Evolutionary conservation across 2,888 invertebrate species (phyloP), one percentile per base, ranked within the genome.

Genomic region (Eurytoma californica): DNA sequence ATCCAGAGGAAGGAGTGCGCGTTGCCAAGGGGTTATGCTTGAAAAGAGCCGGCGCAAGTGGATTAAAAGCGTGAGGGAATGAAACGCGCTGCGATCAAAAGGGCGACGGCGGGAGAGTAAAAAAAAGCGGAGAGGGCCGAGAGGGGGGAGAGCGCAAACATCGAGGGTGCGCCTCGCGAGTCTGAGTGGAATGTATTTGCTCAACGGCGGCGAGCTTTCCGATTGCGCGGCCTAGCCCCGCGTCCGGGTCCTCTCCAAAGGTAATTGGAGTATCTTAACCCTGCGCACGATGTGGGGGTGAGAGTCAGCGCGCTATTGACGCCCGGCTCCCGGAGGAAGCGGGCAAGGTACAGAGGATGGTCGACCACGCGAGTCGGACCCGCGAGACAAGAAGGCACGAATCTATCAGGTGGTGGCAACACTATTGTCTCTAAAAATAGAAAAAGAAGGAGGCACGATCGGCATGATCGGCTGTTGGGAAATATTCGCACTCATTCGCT

Each of bases 241-340:
- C 18, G 39, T 47, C 70, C 67, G 74, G 61, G 69, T 12, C 18
- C 72, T 65, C 77, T 82, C 61, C 53, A 81, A 82, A 82, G 77
- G 79, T 80, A 76, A 81, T 83, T 83, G 75, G 78, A 84, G 84
- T 82, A 74, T 74, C 80, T 76, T 79, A 78, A 68, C 68, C 55
- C 30, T 57, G 68, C 39, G 67, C 49, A 49, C 58, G 61, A 61
- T 7, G 12, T 16, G 28, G 24, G 47, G 16, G 66, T 49, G 24
- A 24, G 24, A 69, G 72, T n/a, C 16, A 53, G 18, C 69, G 72
- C 81, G 49, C 78, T 55, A 20, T 79, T 72, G 39, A 72, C 65
- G 82, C 78, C 77, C 79, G 53, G 5, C 12, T 4, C 30, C 30
- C 16, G 24, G 24, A 24, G 14, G 61, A 24, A 9, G 16, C 16